Conservation (phyloP, 2,113 vertebrate species). For the Euleptes europaea region DNA sequence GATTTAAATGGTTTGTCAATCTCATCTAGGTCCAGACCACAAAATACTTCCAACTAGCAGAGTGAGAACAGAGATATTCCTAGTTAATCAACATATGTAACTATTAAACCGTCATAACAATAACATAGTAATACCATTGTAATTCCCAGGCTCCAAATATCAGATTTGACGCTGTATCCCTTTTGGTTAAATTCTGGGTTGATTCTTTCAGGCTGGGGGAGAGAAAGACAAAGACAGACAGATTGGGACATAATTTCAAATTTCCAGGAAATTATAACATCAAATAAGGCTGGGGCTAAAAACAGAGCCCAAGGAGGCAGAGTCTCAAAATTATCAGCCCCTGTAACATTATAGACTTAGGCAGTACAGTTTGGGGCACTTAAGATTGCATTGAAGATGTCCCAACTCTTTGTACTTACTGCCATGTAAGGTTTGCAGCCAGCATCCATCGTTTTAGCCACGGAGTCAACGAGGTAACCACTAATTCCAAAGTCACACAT, state of each 20-base stretch:
- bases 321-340: not conserved
- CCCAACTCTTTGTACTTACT: conserved; percentile 73
- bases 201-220: conserved; percentile 92
- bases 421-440: conserved; percentile 99
- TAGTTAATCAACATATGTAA: not conserved
- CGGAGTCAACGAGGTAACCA: conserved; percentile 94
- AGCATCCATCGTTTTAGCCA: conserved; percentile 95
- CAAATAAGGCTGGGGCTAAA: not conserved
- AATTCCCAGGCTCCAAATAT: conserved; percentile 98
- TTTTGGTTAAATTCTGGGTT: conserved; percentile 97
- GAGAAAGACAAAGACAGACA: conserved; percentile 23
- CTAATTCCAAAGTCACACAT: conserved; percentile 99
- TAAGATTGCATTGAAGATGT: not conserved
- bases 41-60: not conserved
- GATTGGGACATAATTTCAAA: not conserved
- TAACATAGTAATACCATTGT: conserved; percentile 83
- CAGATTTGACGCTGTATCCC: conserved; percentile 95
- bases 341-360: not conserved
- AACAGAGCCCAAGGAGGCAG: not conserved
- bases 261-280: not conserved
- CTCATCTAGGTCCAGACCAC: not conserved
- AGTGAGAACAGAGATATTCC: not conserved
- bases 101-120: not conserved
- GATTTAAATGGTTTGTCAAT: not conserved
- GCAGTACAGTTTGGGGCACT: too few species aligned